Base-by-base conservation (phyloP, 2,888 invertebrate species). In the Caenorhabditis auriculariae region DNA sequence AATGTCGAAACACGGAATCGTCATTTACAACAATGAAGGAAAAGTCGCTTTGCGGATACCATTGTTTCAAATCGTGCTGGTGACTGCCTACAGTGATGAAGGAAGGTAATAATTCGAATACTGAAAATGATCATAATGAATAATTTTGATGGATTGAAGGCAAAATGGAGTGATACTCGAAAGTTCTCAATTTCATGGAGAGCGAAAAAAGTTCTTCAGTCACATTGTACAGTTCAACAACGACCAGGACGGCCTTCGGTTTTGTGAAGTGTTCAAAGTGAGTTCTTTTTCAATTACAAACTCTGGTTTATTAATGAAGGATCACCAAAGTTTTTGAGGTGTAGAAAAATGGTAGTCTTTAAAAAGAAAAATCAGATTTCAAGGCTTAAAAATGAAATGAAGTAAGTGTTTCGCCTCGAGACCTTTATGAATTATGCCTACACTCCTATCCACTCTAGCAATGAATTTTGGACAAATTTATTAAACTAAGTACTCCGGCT, bases 1-100 rank as follows among this genome's bases (percentile, higher is more conserved):
- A 23, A 27, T 67, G 12, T 60, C 67, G 7, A 49, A 55, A 23
- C 52, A 61, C 37, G 64, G 67, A 9, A 37, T 67, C n/a, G 49
- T 53, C 21, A 56, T 67, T 5, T 41, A 60, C 9, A 37, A 48
- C 4, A 48, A 43, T 38, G 51, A 48, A 29, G 38, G 39, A 3
- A 15, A 45, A 3, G 60, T 57, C 3, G 35, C 42, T 15, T 17
- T 48, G 6, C 35, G 67, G n/a, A 51, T 61, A 24, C 59, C 67
- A n/a, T 41, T 67, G 6, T 35, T 67, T 6, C 52, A 64, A 19
- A 19, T 62, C 2, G 24, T 64, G 0, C 38, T 64, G 1, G 32
- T 55, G 17, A 55, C 58, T 0, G 54, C 57, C 23, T 64, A 48
- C 23, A 46, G 50, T 15, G 67, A 67, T 41, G 60, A 60, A 23